Base-by-base conservation (phyloP, 2,888 invertebrate species). In the Alcis repandata region DNA sequence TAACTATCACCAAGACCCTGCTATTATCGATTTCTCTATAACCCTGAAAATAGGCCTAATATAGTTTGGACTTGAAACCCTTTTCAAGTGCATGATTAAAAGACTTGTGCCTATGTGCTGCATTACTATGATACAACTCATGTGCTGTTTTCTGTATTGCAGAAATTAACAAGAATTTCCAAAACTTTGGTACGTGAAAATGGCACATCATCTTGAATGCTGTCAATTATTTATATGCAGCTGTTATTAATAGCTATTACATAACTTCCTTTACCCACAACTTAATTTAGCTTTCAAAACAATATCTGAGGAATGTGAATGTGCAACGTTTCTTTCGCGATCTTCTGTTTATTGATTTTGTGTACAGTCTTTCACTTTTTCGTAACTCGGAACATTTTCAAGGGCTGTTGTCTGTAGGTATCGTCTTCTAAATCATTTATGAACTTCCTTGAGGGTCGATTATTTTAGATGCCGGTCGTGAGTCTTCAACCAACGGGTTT, bases 1-100 rank as follows among this genome's bases (percentile, higher is more conserved):
- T 86, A 78, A 86, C 78, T 87, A 82, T 88, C 84, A 81, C 86
- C 86, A 84, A 80, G 73, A 83, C 80, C 85, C 80, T 78, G 84
- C 87, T 81, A 82, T 71, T 56, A 67, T 40, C 58, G 46, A 65
- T 62, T 68, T 73, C 69, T 64, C 32, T 68, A 52, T 51, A 62
- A 48, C 59, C 51, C 46, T 56, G 45, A 66, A 63, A 63, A 58
- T 65, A 64, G 69, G 57, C 57, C 36, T 67, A 9, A 40, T 49
- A 61, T 52, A 59, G 38, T 51, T 51, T 51, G 56, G 38, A 60
- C 56, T 66, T 66, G 65, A 57, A 61, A 62, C 51, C 68, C 72
- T 71, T 77, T 79, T 80, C 77, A 78, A 79, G 79, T 88, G 89
- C 90, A 90, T 89, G 90, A 82, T 43, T 27, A 20, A 17, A 84